phyloP scores from a whole-genome alignment of 2,113 vertebrate genomes.

The Columba livia region DNA sequence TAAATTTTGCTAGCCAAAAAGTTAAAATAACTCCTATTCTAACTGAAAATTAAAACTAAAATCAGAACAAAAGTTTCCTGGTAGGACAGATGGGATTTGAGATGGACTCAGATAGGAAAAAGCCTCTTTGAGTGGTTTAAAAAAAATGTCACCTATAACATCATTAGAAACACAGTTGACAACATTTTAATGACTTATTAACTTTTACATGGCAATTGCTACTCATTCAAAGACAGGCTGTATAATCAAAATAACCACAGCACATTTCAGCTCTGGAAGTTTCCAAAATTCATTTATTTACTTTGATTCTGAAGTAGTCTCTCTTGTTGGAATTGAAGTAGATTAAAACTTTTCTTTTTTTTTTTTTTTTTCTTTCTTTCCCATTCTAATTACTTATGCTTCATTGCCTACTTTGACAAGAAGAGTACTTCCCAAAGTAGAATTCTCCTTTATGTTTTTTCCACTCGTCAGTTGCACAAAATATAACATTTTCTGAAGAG shows the following conservation, averaged over 20 bases:
- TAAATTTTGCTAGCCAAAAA: neutral
- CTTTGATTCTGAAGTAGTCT: neutral
- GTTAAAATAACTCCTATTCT: neutral
- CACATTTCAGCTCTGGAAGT: neutral
- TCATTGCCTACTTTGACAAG: neutral
- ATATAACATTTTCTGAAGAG: neutral
- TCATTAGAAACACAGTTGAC: neutral
- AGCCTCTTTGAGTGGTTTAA: neutral
- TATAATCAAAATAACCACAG: neutral
- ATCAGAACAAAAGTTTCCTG: neutral
- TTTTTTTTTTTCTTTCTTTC: neutral
- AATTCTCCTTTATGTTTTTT: neutral
- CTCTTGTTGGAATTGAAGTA: neutral
- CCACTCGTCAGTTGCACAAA: neutral
- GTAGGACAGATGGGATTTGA: neutral
- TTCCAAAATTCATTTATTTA: neutral
- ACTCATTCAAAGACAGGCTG: neutral
- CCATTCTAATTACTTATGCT: neutral
- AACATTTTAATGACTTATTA: neutral
- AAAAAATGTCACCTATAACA: neutral
- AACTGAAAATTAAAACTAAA: neutral
- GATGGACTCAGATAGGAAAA: neutral
- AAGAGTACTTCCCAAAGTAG: neutral
- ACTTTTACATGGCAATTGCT: neutral
- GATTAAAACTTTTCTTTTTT: neutral